Conservation (phyloP, 2,888 invertebrate species). For the Orthosia incerta region DNA sequence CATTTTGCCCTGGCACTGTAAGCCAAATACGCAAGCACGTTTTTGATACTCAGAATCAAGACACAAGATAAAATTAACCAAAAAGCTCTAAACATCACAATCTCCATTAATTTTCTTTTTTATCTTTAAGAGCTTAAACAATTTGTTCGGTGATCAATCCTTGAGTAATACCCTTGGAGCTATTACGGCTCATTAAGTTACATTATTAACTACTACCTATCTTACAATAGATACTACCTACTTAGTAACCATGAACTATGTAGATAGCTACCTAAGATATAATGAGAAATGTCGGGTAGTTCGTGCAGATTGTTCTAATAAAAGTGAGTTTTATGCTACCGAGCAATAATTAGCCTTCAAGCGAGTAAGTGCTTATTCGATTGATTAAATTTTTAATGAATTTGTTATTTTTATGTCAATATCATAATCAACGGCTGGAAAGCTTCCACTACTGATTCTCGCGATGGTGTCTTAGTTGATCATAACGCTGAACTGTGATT, state of each 20-base stretch:
- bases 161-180: slow-evolving; percentile 52
- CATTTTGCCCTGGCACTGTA: background rate
- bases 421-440: slow-evolving; percentile 41
- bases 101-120: slow-evolving; percentile 53
- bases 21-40: background rate
- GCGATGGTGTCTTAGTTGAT: slow-evolving; percentile 28
- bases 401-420: slow-evolving; percentile 35
- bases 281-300: slow-evolving; percentile 37
- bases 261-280: slow-evolving; percentile 6
- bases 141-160: slow-evolving; percentile 61
- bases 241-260: background rate
- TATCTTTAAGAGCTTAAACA: slow-evolving; percentile 53
- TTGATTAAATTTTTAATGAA: slow-evolving; percentile 35
- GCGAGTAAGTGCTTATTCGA: slow-evolving; percentile 34
- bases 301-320: slow-evolving; percentile 41
- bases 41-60: background rate
- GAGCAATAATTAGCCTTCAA: slow-evolving; percentile 16
- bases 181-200: slow-evolving; percentile 51
- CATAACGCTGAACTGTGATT: slow-evolving; percentile 11
- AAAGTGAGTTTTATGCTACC: slow-evolving; percentile 20
- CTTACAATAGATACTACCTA: slow-evolving; percentile 13
- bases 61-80: background rate
- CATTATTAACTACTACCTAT: slow-evolving; percentile 37
- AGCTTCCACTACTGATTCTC: slow-evolving; percentile 34
- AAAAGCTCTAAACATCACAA: slow-evolving; percentile 16